Conservation (phyloP, 2,113 vertebrate genomes). For the Zosterops lateralis region DNA sequence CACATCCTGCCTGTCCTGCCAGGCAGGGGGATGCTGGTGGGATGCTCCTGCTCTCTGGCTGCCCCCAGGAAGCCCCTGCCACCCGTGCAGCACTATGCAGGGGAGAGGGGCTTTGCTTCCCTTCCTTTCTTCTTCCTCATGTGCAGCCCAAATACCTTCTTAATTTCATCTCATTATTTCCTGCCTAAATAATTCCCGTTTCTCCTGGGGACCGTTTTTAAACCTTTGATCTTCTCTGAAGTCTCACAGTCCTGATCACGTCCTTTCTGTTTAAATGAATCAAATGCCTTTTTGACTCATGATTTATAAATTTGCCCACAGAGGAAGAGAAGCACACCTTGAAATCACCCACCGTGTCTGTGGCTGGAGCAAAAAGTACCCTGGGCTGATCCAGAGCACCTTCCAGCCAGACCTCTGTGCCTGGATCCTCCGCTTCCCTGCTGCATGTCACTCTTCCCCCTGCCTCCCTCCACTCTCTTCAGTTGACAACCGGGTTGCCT, state of each 20-base stretch:
- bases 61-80: neutral
- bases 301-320: neutral
- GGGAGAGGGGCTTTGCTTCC: accelerated
- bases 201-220: neutral
- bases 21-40: neutral
- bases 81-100: accelerated
- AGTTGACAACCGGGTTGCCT: neutral
- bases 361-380: neutral
- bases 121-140: neutral
- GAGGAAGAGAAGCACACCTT: neutral
- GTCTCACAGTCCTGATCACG: slow-evolving; percentile 10
- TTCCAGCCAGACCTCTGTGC: accelerated
- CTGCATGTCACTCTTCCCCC: neutral
- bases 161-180: slow-evolving; percentile 63
- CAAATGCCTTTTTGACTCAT: slow-evolving; percentile 27
- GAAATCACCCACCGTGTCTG: neutral
- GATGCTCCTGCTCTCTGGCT: neutral
- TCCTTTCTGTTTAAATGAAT: slow-evolving; percentile 42
- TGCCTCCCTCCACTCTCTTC: neutral
- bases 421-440: neutral
- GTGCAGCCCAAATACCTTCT: slow-evolving; percentile 30
- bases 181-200: slow-evolving; percentile 44
- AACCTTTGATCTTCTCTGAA: slow-evolving; percentile 66
- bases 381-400: neutral
- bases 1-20: neutral